phyloP scores from a whole-genome alignment of 2,113 vertebrate genomes.

The Xerus inauris region DNA sequence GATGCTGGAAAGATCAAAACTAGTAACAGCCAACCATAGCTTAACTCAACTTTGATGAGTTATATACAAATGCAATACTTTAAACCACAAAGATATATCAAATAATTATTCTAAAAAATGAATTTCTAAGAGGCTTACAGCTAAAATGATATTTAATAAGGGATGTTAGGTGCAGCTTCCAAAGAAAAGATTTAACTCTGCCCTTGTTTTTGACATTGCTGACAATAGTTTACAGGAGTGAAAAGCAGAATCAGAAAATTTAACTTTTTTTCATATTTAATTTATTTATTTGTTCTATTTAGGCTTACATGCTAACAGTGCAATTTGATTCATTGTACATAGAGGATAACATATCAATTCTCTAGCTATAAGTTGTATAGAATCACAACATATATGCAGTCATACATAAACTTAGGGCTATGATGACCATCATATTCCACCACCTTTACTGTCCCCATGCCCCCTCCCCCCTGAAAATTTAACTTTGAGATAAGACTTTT shows the following conservation, averaged over 20 bases:
- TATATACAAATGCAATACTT: conserved; percentile 5
- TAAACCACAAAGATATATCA: not conserved
- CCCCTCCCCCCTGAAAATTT: too few relatives aligned
- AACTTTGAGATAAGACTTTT: conserved; percentile 25
- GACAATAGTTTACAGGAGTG: not conserved
- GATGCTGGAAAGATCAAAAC: conserved; percentile 13
- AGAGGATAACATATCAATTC: too few relatives aligned
- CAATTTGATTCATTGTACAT: too few relatives aligned
- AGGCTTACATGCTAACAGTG: too few relatives aligned
- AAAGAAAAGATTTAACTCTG: not conserved
- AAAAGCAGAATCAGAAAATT: not conserved
- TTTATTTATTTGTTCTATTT: too few relatives aligned
- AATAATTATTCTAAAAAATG: conserved; percentile 30
- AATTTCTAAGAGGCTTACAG: not conserved
- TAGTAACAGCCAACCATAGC: not conserved
- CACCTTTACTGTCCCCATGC: too few relatives aligned
- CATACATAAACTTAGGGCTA: too few relatives aligned
- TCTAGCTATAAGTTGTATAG: too few relatives aligned
- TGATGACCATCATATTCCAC: too few relatives aligned
- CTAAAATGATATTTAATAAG: not conserved
- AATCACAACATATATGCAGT: too few relatives aligned
- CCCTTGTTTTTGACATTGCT: not conserved
- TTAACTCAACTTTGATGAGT: not conserved
- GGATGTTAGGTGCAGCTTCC: not conserved
- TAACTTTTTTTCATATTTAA: too few relatives aligned